Evolutionary conservation across 2,113 vertebrate genomes (phyloP).

Genomic region (Saguinus midas): DNA sequence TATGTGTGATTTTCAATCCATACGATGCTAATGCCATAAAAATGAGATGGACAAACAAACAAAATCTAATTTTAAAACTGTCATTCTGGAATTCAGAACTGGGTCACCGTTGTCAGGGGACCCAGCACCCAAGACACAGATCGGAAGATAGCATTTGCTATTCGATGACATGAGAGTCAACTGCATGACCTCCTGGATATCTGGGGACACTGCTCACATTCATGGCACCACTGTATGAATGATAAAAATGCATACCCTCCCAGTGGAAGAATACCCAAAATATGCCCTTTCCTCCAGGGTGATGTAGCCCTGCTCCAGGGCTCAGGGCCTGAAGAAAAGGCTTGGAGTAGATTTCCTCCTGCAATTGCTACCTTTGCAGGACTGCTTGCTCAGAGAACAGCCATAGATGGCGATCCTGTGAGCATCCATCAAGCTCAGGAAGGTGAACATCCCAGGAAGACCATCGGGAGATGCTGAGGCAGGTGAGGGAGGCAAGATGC

Average conservation of each 20-base stretch:
- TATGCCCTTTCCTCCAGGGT: not conserved
- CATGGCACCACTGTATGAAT: accelerated
- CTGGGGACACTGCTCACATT: accelerated
- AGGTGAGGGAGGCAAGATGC: not conserved
- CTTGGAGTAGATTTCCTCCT: accelerated
- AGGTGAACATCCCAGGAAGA: accelerated
- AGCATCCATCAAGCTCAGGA: not conserved
- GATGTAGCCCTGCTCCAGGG: accelerated
- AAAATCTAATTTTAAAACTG: not conserved
- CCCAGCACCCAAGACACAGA: not conserved
- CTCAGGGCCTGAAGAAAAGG: not conserved
- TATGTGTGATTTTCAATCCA: not conserved
- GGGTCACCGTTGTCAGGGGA: not conserved
- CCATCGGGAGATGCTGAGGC: not conserved
- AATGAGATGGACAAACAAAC: not conserved
- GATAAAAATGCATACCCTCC: not conserved
- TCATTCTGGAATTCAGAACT: not conserved
- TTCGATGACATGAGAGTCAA: accelerated
- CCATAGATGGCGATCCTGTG: accelerated
- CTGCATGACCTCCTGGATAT: not conserved
- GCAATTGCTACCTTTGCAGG: accelerated
- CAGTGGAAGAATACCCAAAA: not conserved
- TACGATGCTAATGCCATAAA: not conserved
- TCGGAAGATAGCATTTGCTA: too few species aligned
- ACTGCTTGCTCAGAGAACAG: accelerated